These are phyloP conservation scores for Manis crassicaudata DNA, from an alignment of 2,797 vertebrate species.

Conservation along the genomic window DNA sequence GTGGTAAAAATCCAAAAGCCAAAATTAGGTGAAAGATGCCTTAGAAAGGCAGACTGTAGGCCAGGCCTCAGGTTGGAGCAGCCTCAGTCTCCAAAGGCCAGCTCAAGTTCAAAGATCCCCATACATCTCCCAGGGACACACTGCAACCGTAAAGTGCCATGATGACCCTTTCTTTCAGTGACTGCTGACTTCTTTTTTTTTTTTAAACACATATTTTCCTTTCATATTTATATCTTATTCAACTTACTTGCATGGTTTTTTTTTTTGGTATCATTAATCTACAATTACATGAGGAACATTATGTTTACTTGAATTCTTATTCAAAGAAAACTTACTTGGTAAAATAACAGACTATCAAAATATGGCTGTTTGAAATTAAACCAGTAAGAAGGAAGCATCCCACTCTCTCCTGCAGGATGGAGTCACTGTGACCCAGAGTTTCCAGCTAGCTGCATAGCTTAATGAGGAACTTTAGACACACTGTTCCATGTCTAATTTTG, in stretches of 20 bases:
- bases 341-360: neutral
- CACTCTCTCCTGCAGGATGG: neutral
- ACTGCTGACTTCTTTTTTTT: neutral
- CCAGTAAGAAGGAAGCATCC: neutral
- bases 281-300: too few relatives aligned
- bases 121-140: neutral
- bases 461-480: neutral
- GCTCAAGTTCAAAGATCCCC: neutral
- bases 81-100: neutral
- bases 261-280: too few relatives aligned
- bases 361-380: neutral
- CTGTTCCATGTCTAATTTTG: neutral
- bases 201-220: too few relatives aligned
- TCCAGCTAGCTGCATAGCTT: neutral
- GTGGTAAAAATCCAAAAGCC: neutral
- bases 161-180: neutral
- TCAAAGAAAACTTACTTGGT: neutral
- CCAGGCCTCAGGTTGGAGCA: neutral
- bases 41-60: neutral
- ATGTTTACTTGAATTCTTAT: neutral
- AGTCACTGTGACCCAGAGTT: neutral
- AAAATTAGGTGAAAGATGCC: neutral
- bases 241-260: too few relatives aligned
- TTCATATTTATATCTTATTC: too few relatives aligned
- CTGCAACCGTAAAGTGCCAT: neutral